A percentile compares a stretch with the other conserved stretches of the same genome.
Conservation (phyloP, 2,113 vertebrate species). For the Syngnathus scovelli region DNA sequence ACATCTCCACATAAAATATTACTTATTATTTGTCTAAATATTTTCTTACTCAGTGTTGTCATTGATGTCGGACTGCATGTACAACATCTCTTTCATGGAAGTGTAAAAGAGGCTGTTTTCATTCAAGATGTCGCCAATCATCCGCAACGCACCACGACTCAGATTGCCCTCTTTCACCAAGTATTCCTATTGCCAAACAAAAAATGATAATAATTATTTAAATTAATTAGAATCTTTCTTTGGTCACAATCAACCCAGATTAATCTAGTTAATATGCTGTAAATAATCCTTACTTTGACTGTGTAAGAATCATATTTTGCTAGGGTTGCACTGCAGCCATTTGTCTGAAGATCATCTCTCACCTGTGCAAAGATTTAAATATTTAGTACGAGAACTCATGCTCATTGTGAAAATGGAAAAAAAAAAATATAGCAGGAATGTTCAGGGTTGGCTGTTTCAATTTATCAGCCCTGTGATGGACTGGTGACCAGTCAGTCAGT, state of each 20-base stretch:
- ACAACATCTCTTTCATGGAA: slow-evolving; percentile 66
- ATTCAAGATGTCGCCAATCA: slow-evolving; percentile 76
- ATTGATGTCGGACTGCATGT: slow-evolving; percentile 67
- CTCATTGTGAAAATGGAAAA: not conserved
- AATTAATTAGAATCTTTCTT: not conserved
- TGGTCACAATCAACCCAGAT: not conserved
- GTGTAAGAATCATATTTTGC: slow-evolving; percentile 72
- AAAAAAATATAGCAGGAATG: not conserved
- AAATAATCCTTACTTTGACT: slow-evolving; percentile 61
- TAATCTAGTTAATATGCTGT: not conserved
- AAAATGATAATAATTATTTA: not conserved
- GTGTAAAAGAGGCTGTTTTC: slow-evolving; percentile 73
- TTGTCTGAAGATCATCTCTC: slow-evolving; percentile 57
- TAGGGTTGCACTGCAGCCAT: slow-evolving; percentile 60
- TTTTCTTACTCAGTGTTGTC: slow-evolving; percentile 62
- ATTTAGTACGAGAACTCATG: not conserved
- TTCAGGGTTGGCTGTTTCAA: not conserved
- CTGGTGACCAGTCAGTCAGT: not conserved
- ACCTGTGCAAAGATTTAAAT: slow-evolving; percentile 46
- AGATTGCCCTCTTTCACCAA: slow-evolving; percentile 69
- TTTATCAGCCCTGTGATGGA: not conserved
- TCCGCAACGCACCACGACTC: slow-evolving; percentile 67
- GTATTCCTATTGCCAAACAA: slow-evolving; percentile 63
- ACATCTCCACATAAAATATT: not conserved
- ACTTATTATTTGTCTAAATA: not conserved